phyloP scores from a whole-genome alignment of 2,888 invertebrate genomes.

The Steinernema scapterisci region DNA sequence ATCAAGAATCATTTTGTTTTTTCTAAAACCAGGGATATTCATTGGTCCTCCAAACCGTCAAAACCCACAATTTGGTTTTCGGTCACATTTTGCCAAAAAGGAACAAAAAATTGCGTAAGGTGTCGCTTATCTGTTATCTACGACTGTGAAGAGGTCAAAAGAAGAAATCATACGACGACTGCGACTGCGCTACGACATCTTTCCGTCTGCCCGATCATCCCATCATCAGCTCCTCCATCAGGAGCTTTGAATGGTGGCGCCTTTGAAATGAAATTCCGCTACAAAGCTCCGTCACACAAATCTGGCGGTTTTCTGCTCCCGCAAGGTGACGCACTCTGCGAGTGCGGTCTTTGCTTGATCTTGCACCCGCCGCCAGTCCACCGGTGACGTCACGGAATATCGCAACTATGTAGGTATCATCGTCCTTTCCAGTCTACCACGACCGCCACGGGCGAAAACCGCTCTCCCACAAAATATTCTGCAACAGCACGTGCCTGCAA shows the following conservation, averaged over 20 bases:
- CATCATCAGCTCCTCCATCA: slow-evolving; percentile 3
- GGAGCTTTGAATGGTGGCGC: slow-evolving; percentile 3
- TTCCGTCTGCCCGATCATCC: slow-evolving; percentile 27
- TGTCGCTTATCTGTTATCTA: neutral
- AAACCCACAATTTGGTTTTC: no score
- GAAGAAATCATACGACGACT: slow-evolving; percentile 7
- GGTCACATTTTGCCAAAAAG: no score
- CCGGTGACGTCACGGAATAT: no score
- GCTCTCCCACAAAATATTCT: neutral
- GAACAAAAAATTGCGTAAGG: no score
- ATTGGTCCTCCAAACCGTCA: no score
- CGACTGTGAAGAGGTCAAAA: neutral
- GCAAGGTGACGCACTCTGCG: neutral
- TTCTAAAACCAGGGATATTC: no score
- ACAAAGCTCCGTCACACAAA: no score
- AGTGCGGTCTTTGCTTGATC: neutral
- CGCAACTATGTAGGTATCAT: no score
- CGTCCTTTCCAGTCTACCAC: no score
- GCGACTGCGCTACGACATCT: slow-evolving; percentile 25
- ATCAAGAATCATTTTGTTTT: no score
- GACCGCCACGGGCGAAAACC: no score
- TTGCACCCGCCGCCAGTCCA: neutral
- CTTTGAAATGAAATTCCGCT: slow-evolving; percentile 2
- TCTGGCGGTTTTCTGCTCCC: neutral
- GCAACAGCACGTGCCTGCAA: slow-evolving; percentile 17